These are phyloP conservation scores for Cyanoliseus patagonus DNA, from an alignment of 2,113 vertebrate genomes.

Conservation along the genomic window DNA sequence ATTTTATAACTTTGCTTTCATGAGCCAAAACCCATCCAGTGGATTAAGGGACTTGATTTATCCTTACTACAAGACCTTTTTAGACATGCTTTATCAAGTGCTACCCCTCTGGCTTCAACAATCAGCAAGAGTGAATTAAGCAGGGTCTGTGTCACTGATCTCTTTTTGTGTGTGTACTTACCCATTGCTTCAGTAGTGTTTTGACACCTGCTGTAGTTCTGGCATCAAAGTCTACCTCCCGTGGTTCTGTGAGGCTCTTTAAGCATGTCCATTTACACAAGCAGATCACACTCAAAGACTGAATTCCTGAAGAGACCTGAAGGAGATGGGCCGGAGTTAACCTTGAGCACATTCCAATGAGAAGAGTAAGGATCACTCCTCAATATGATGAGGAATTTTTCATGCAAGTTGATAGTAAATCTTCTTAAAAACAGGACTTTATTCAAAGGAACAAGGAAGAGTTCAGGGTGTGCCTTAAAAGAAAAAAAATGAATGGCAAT, in stretches of 20 bases:
- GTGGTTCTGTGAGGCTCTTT: not conserved
- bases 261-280: fast-evolving
- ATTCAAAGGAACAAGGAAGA: not conserved
- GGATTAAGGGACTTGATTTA: not conserved
- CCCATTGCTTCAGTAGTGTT: not conserved
- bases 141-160: not conserved
- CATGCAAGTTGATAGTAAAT: not conserved
- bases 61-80: not conserved
- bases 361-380: not conserved
- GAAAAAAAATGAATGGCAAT: not conserved
- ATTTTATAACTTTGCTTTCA: not conserved
- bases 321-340: not conserved
- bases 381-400: not conserved
- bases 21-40: not conserved
- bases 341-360: not conserved
- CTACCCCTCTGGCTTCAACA: not conserved
- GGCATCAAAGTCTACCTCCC: not conserved
- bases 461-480: not conserved
- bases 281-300: not conserved
- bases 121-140: not conserved
- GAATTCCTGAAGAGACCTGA: not conserved
- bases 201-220: not conserved
- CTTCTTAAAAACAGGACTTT: not conserved
- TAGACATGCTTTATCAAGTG: not conserved
- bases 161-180: not conserved